Percentiles rank a stretch among this genome's conserved stretches.
These are phyloP conservation scores for Girardia tigrina DNA, from an alignment of 2,888 invertebrate species.

Conservation along the genomic window DNA sequence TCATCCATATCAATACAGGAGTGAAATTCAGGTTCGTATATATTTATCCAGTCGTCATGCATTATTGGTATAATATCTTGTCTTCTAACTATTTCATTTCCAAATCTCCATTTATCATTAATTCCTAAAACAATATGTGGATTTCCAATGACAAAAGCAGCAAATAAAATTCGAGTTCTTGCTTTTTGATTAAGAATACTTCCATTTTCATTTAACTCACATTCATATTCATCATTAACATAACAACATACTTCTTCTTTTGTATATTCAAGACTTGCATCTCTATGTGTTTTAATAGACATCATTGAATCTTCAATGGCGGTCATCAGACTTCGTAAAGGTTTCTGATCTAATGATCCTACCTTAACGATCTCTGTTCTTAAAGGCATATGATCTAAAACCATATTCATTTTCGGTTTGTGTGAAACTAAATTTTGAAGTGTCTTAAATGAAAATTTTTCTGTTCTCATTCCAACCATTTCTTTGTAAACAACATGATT, in stretches of 20 bases:
- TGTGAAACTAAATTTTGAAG: constrained; percentile 46
- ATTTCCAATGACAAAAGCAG: constrained; percentile 74
- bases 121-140: constrained; percentile 89
- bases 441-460: constrained; percentile 51
- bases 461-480: constrained; percentile 61
- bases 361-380: constrained; percentile 87
- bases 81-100: constrained; percentile 93
- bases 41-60: constrained; percentile 85
- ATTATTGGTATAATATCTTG: constrained; percentile 84
- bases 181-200: constrained; percentile 62
- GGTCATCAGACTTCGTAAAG: constrained; percentile 76
- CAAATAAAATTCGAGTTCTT: constrained; percentile 79
- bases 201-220: constrained; percentile 45
- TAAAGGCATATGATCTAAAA: constrained; percentile 83
- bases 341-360: constrained; percentile 73
- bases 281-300: constrained; percentile 43
- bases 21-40: constrained; percentile 85
- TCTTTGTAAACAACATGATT: constrained; percentile 63
- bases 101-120: constrained; percentile 89
- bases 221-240: constrained; percentile 48
- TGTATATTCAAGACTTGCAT: constrained; percentile 45
- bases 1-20: constrained; percentile 77
- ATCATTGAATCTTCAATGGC: constrained; percentile 75
- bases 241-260: constrained; percentile 50
- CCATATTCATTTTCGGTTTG: constrained; percentile 50